Conservation (phyloP, 2,888 invertebrate genomes). For the Cheilosia grossa region DNA sequence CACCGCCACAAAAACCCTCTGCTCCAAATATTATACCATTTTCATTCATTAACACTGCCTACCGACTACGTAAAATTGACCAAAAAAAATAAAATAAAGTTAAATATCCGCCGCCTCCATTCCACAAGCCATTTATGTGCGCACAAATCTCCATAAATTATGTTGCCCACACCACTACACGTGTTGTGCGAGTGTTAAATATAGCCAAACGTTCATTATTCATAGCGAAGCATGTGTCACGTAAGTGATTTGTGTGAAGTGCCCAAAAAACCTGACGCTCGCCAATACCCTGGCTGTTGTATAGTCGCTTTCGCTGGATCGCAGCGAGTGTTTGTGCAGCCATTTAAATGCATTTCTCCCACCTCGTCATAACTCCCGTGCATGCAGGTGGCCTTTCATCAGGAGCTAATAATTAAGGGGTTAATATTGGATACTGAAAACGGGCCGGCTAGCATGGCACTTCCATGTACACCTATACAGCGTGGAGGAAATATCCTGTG, state of each 20-base stretch:
- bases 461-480: neutral
- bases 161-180: constrained; percentile 65
- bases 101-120: constrained; percentile 56
- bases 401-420: constrained; percentile 71
- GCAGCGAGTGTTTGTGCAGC: constrained; percentile 22
- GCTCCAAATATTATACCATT: constrained; percentile 63
- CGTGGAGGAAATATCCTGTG: constrained; percentile 41
- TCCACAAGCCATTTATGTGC: constrained; percentile 56
- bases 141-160: constrained; percentile 71
- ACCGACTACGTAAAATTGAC: constrained; percentile 23
- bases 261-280: constrained; percentile 74
- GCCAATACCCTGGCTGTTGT: constrained; percentile 31
- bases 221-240: constrained; percentile 74
- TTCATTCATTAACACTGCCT: constrained; percentile 65
- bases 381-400: constrained; percentile 52
- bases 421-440: constrained; percentile 44
- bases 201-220: constrained; percentile 71
- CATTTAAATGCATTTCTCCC: constrained; percentile 42
- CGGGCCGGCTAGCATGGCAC: neutral
- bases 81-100: constrained; percentile 34
- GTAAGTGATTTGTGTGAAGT: constrained; percentile 75
- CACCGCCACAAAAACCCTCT: constrained; percentile 13
- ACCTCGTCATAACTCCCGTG: neutral
- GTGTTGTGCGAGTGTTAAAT: constrained; percentile 67
- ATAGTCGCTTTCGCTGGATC: neutral